phyloP scores from a whole-genome alignment of 2,888 invertebrate genomes.

The Temnothorax ravouxi region DNA sequence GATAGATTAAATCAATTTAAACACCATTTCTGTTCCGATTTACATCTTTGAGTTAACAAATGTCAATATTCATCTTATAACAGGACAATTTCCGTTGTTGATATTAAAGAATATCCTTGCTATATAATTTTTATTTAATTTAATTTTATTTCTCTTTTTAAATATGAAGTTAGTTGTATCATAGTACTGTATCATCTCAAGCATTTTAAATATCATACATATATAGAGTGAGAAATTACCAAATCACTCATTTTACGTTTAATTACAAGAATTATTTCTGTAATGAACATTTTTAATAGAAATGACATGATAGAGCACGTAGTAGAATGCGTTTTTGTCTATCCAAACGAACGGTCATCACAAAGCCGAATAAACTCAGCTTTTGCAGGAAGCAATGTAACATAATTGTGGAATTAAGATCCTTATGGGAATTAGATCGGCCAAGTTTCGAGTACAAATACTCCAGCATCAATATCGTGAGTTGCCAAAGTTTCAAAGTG shows the following conservation, averaged over 20 bases:
- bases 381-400: slow-evolving; percentile 5
- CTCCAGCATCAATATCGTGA: slow-evolving; percentile 34
- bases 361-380: slow-evolving; percentile 34
- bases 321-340: neutral
- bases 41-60: neutral
- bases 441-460: slow-evolving; percentile 35
- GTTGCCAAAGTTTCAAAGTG: slow-evolving; percentile 39
- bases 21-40: neutral
- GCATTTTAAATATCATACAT: neutral
- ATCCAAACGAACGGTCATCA: neutral
- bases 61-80: neutral
- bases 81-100: neutral
- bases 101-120: neutral
- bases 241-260: neutral
- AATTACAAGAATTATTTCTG: neutral
- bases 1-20: neutral
- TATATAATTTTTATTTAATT: neutral
- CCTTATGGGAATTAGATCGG: slow-evolving; percentile 33
- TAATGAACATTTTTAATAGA: neutral
- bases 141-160: neutral
- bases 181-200: neutral
- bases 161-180: neutral
- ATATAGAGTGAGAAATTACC: neutral
- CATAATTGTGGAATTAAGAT: slow-evolving; percentile 46
- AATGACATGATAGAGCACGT: neutral